These are phyloP conservation scores for Anarrhichthys ocellatus DNA, from an alignment of 2,113 vertebrate species.

Conservation along the genomic window DNA sequence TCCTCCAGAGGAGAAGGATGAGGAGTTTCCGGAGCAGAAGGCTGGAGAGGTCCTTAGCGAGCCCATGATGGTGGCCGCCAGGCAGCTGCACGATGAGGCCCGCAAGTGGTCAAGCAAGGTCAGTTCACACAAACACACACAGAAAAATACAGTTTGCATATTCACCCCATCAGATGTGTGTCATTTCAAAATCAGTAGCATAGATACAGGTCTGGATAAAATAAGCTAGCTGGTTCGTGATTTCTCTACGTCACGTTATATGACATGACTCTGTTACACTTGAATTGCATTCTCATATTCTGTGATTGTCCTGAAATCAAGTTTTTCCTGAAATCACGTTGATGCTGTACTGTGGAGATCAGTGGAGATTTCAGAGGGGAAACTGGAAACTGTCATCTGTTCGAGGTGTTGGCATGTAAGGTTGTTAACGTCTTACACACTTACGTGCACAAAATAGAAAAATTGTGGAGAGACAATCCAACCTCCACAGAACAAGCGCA, in stretches of 20 bases:
- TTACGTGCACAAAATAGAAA: conserved; percentile 12
- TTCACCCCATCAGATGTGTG: background rate
- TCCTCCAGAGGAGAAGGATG: conserved; percentile 97
- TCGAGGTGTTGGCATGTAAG: conserved; percentile 52
- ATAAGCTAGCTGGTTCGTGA: too few relatives aligned
- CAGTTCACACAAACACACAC: conserved; percentile 45
- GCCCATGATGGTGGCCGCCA: conserved; percentile 99
- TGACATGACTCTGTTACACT: conserved; percentile 10
- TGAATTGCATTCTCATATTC: conserved; percentile 7
- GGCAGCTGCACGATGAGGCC: conserved; percentile 97
- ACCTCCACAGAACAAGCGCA: background rate
- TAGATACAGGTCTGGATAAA: background rate
- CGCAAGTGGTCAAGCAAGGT: conserved; percentile 97
- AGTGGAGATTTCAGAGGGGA: conserved; percentile 69
- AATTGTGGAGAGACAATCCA: background rate
- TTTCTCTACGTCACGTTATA: background rate
- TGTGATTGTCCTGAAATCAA: conserved; percentile 23
- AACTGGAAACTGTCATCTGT: conserved; percentile 79
- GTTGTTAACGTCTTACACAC: conserved; percentile 16
- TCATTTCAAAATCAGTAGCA: background rate
- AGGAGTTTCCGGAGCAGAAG: conserved; percentile 98
- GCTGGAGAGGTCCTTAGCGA: conserved; percentile 96
- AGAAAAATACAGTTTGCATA: background rate
- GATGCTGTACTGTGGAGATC: conserved; percentile 73
- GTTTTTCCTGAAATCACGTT: conserved; percentile 31